Percentiles rank a stretch among this genome's conserved stretches.
phyloP scores from a whole-genome alignment of 2,797 vertebrate genomes.

The Clarias platycephalus region DNA sequence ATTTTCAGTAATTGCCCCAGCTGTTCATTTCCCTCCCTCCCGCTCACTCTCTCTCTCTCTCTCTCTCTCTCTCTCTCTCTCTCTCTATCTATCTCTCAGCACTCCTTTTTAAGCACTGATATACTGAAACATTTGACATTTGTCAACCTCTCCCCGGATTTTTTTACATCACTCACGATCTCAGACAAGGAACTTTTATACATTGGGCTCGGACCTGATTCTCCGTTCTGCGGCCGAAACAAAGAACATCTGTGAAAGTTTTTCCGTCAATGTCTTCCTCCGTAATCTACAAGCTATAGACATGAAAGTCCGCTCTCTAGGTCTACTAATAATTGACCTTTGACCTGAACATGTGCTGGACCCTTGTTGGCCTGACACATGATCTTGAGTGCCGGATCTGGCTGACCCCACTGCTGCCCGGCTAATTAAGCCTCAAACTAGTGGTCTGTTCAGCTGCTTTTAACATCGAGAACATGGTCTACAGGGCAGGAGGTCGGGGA shows the following conservation, averaged over 20 bases:
- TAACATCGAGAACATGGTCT: conserved; percentile 21
- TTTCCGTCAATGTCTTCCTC: not conserved
- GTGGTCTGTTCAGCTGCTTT: conserved; percentile 37
- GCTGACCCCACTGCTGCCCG: conserved; percentile 39
- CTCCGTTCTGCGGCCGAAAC: not conserved
- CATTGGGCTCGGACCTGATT: not conserved
- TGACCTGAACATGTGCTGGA: conserved; percentile 39
- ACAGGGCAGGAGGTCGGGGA: conserved; percentile 37
- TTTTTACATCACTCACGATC: not conserved
- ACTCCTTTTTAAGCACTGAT: conserved; percentile 18
- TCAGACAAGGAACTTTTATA: conserved; percentile 12
- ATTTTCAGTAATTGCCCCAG: conserved; percentile 43
- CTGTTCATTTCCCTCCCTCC: conserved; percentile 35
- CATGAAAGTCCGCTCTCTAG: conserved; percentile 20
- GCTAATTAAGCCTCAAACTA: conserved; percentile 44
- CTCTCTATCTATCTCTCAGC: too few species aligned
- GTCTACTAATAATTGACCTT: conserved; percentile 25
- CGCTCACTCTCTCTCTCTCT: conserved; percentile 25
- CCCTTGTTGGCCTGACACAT: conserved; percentile 39
- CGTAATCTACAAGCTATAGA: conserved; percentile 1
- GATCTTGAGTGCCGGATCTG: conserved; percentile 22
- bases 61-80: conserved; percentile 29
- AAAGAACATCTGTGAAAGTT: conserved; percentile 10
- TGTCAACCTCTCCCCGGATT: not conserved
- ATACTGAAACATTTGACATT: conserved; percentile 26